These are phyloP conservation scores for Cryptocephalus primarius DNA, from an alignment of 2,888 invertebrate genomes.

Conservation along the genomic window DNA sequence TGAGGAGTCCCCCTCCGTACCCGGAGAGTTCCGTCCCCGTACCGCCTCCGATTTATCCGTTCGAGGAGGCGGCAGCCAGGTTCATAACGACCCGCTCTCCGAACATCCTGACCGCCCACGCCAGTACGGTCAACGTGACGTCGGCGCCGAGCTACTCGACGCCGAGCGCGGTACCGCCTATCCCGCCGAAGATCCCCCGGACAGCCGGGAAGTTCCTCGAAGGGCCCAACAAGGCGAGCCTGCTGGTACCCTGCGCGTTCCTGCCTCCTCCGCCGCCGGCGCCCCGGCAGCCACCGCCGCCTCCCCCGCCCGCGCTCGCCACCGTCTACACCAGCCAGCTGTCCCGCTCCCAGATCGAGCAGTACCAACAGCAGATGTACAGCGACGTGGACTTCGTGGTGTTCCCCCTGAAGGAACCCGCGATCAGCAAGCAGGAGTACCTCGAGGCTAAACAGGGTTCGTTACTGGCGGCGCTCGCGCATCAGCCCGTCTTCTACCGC, in stretches of 20 bases:
- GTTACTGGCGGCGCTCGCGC: slow-evolving; percentile 50
- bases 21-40: slow-evolving; percentile 39
- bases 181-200: slow-evolving; percentile 39
- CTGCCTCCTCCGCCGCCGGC: slow-evolving; percentile 57
- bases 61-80: slow-evolving; percentile 63
- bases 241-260: slow-evolving; percentile 40
- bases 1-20: slow-evolving; percentile 58
- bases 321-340: slow-evolving; percentile 61
- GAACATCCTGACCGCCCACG: slow-evolving; percentile 66
- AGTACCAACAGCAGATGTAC: slow-evolving; percentile 80
- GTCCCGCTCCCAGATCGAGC: slow-evolving; percentile 67
- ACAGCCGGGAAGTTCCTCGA: slow-evolving; percentile 56
- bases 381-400: slow-evolving; percentile 89
- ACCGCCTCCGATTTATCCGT: slow-evolving; percentile 49
- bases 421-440: slow-evolving; percentile 83
- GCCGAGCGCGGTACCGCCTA: slow-evolving; percentile 37
- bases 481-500: slow-evolving; percentile 58
- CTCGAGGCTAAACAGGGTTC: slow-evolving; percentile 79
- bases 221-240: slow-evolving; percentile 43
- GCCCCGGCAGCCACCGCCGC: slow-evolving; percentile 44
- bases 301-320: slow-evolving; percentile 56
- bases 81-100: slow-evolving; percentile 69
- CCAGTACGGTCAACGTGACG: slow-evolving; percentile 53
- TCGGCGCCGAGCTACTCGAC: slow-evolving; percentile 49
- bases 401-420: slow-evolving; percentile 81